Evolutionary conservation across 2,888 invertebrate genomes (phyloP).

Genomic region (Drosophila quinaria): DNA sequence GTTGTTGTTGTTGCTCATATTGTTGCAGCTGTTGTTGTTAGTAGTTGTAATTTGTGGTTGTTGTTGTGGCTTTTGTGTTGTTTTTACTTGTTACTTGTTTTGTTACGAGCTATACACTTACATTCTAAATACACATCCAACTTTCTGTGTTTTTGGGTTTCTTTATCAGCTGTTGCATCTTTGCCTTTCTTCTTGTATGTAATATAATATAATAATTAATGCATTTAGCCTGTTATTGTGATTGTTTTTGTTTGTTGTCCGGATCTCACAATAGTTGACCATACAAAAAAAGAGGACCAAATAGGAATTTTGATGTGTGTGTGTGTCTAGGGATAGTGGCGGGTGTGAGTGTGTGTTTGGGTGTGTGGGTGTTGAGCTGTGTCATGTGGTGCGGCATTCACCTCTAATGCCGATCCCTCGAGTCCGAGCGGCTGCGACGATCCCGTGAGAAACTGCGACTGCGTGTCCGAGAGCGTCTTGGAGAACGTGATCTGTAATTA

Average conservation of each 20-base stretch:
- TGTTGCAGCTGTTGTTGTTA: conserved; percentile 12
- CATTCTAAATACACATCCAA: conserved; percentile 44
- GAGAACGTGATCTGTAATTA: conserved; percentile 85
- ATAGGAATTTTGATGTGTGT: conserved; percentile 30
- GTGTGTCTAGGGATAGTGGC: conserved; percentile 4
- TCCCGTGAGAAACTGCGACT: conserved; percentile 87
- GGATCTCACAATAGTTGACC: conserved; percentile 27
- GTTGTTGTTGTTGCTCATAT: conserved; percentile 5
- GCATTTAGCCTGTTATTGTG: conserved; percentile 1
- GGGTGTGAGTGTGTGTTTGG: neutral
- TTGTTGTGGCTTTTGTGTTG: conserved; percentile 16
- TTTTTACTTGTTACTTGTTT: conserved; percentile 7
- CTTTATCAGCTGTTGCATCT: conserved; percentile 7
- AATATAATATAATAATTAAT: conserved; percentile 9
- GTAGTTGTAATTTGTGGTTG: conserved; percentile 15
- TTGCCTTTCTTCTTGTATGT: neutral
- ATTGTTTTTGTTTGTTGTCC: conserved; percentile 12
- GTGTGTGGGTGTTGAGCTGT: conserved; percentile 11
- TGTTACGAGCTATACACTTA: conserved; percentile 53
- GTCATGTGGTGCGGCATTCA: conserved; percentile 7
- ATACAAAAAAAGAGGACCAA: conserved; percentile 11
- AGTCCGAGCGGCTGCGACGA: conserved; percentile 87
- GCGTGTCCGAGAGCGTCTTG: conserved; percentile 85
- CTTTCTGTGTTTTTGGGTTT: conserved; percentile 19
- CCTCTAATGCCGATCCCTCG: conserved; percentile 87